Evolutionary conservation across 1,140 invertebrate genomes (phyloP), one percentile per base, ranked within the genome.

Genomic region (Brachionus koreanus): DNA sequence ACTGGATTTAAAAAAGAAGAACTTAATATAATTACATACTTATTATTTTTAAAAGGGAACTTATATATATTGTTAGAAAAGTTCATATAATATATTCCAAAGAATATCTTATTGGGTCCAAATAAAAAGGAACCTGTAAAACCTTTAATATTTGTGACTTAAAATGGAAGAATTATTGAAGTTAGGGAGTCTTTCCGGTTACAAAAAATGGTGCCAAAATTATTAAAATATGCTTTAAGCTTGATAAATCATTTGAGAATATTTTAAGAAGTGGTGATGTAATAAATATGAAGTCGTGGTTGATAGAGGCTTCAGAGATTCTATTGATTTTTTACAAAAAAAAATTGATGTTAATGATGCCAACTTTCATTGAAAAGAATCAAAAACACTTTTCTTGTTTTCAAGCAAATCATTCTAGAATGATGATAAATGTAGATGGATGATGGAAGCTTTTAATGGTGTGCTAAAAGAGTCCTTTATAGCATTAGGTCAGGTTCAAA

Each of bases 361-460:
- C 63, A 35, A 29, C 63, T n/a, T 67, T 67, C 3, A 67, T 67
- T n/a, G 63, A 29, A n/a, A 67, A 67, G 33, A n/a, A 67, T n/a
- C 9, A 35, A 33, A 67, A 67, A 35, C 63, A 67, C 3, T 12
- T 67, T 33, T 33, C 63, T 33, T 67, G 63, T 35, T n/a, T 35
- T n/a, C 63, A 67, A 35, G 63, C 63, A 35, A 67, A 67, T 35
- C 63, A 67, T 37, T 67, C 63, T 33, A 29, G 63, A 35, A n/a
- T 67, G 29, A 29, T 67, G 10, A 67, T n/a, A 67, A 67, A 37
- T 67, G 63, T 67, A 67, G 63, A 35, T 67, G 63, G 63, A 29
- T 67, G 13, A 67, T n/a, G 10, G 33, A 37, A 35, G 63, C 63
- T 33, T 35, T 67, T 33, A 67, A 67, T 67, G 63, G 6, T n/a